These are phyloP conservation scores for Dendrocincla fuliginosa DNA, from an alignment of 2,797 vertebrate genomes.

Conservation along the genomic window DNA sequence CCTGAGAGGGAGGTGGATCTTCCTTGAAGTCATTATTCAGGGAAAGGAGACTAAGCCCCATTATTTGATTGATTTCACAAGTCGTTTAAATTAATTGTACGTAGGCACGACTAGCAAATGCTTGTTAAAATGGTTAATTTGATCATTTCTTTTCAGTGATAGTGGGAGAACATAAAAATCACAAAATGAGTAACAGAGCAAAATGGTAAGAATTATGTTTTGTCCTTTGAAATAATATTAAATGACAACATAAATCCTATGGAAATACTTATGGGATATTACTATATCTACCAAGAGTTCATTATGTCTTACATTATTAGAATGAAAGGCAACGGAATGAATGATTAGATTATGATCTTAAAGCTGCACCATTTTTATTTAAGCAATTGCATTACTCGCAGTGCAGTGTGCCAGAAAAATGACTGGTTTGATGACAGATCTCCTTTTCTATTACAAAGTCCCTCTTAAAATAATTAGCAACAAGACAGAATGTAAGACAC, in stretches of 20 bases:
- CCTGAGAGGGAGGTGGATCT: slow-evolving; percentile 52
- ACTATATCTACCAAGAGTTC: slow-evolving; percentile 2
- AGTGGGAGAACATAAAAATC: slow-evolving; percentile 16
- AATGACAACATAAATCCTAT: slow-evolving; percentile 39
- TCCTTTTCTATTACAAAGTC: neutral
- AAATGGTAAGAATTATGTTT: slow-evolving; percentile 27
- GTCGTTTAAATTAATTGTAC: slow-evolving; percentile 52
- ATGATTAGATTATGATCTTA: slow-evolving; percentile 23
- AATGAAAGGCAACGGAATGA: slow-evolving; percentile 45
- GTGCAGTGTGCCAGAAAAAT: neutral
- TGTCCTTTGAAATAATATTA: slow-evolving; percentile 49
- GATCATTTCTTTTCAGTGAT: slow-evolving; percentile 28
- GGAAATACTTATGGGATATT: slow-evolving; percentile 2
- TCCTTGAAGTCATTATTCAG: slow-evolving; percentile 69
- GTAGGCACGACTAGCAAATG: slow-evolving; percentile 22
- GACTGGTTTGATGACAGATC: neutral
- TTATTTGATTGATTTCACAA: slow-evolving; percentile 65
- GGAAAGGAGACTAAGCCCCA: slow-evolving; percentile 27
- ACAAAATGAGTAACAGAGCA: neutral
- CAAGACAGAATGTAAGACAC: neutral
- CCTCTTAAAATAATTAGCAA: slow-evolving; percentile 36
- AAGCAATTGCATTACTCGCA: neutral
- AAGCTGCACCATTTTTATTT: slow-evolving; percentile 36
- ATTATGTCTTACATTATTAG: slow-evolving; percentile 36
- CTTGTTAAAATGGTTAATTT: slow-evolving; percentile 64